Percentiles rank a stretch among this genome's conserved stretches.
Conservation (phyloP, 2,113 vertebrate species). For the Theropithecus gelada region DNA sequence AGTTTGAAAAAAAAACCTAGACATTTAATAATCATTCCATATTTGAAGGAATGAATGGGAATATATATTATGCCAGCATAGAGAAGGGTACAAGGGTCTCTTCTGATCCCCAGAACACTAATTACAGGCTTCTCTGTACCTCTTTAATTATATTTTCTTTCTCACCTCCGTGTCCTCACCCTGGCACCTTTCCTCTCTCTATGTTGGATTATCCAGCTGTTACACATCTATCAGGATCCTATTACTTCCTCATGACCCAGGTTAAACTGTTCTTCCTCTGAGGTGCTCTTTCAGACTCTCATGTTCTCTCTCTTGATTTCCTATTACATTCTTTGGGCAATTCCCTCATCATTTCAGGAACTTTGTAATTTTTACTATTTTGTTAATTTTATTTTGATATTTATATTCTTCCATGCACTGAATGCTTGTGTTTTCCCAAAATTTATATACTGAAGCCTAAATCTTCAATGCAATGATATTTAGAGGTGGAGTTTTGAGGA, state of each 20-base stretch:
- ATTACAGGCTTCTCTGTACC: rapidly evolving
- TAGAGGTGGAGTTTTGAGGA: background rate
- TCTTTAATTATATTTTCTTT: background rate
- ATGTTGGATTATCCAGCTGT: background rate
- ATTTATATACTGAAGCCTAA: background rate
- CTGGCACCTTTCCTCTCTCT: no score
- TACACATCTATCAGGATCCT: background rate
- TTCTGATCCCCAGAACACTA: background rate
- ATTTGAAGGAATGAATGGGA: background rate
- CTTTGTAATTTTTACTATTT: background rate
- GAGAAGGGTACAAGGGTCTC: background rate
- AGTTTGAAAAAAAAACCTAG: background rate
- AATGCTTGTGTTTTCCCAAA: no score
- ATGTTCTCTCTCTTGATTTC: background rate
- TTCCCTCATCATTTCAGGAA: background rate
- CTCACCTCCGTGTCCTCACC: background rate
- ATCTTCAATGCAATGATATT: background rate
- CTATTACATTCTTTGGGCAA: background rate
- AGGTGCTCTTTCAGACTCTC: background rate
- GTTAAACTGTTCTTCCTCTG: background rate
- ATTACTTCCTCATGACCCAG: background rate
- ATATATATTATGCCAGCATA: background rate
- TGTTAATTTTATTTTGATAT: background rate
- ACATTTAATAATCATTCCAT: background rate
- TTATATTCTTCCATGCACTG: background rate